Conservation (phyloP, 23 tunicate species). For the Ascidia mentula region DNA sequence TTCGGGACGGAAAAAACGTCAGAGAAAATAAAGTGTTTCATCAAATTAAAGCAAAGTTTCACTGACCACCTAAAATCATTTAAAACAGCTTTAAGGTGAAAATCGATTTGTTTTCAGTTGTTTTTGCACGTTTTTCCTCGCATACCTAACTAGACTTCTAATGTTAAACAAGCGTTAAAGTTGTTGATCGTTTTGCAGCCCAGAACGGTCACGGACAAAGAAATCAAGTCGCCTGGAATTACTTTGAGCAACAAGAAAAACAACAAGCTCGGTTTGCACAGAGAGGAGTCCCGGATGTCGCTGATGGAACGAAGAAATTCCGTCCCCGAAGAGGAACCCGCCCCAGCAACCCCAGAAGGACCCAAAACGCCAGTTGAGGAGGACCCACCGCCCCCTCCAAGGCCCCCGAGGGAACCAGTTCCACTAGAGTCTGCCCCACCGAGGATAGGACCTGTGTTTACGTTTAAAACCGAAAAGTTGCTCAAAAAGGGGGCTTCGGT, state of each 20-base stretch:
- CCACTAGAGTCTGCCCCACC: conserved; percentile 54
- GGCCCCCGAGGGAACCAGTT: conserved; percentile 69
- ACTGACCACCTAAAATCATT: too few species aligned
- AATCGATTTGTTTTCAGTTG: too few species aligned
- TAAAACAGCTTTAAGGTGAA: too few species aligned
- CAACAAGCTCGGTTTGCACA: conserved; percentile 11
- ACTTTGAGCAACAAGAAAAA: conserved; percentile 57
- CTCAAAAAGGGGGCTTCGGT: conserved; percentile 10
- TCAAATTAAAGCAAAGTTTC: too few species aligned
- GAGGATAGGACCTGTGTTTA: conserved; percentile 20
- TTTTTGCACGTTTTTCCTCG: too few species aligned
- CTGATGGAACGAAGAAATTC: conserved; percentile 31
- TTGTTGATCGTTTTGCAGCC: too few species aligned
- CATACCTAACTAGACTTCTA: too few species aligned
- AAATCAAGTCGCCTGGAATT: conserved; percentile 83
- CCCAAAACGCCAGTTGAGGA: conserved; percentile 46
- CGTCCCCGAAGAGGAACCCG: conserved; percentile 37
- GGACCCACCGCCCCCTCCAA: conserved; percentile 69
- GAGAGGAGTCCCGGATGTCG: conserved; percentile 61
- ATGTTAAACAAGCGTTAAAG: too few species aligned
- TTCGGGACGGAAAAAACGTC: too few species aligned
- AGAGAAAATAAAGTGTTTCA: too few species aligned
- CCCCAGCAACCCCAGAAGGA: conserved; percentile 27
- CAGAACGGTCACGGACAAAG: conserved; percentile 64
- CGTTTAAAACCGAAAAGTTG: conserved; percentile 30